Evolutionary conservation across 2,888 invertebrate species (phyloP).

Genomic region (Hypomecis atomaria): DNA sequence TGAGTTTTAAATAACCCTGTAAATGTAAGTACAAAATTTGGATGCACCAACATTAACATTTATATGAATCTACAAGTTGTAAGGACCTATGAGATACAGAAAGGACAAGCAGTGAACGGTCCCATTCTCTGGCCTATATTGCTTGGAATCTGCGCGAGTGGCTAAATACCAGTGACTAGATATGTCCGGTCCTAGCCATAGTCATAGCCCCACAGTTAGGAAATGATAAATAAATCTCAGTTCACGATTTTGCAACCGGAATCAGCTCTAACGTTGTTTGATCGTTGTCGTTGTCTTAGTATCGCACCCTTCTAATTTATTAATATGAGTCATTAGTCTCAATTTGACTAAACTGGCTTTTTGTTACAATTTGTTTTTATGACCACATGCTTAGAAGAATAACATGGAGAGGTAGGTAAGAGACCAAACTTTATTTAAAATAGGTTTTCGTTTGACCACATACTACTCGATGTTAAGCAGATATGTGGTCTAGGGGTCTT

Average conservation of each 20-base stretch:
- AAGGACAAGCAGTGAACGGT: not conserved
- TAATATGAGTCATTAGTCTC: slow-evolving; percentile 11
- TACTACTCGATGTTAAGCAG: too few species aligned
- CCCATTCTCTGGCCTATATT: not conserved
- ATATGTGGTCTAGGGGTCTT: too few species aligned
- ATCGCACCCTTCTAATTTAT: slow-evolving; percentile 12
- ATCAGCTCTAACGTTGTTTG: slow-evolving; percentile 5
- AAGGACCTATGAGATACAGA: too few species aligned
- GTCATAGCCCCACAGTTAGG: slow-evolving; percentile 2
- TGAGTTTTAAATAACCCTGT: too few species aligned
- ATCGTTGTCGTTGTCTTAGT: slow-evolving; percentile 18
- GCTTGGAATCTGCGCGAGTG: not conserved
- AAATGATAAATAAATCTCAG: slow-evolving; percentile 19
- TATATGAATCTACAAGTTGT: too few species aligned
- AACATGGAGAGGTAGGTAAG: too few species aligned
- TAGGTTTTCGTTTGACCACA: too few species aligned
- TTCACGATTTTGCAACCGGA: slow-evolving; percentile 39
- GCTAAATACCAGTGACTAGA: not conserved
- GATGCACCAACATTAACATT: too few species aligned
- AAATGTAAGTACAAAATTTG: too few species aligned
- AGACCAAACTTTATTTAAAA: too few species aligned
- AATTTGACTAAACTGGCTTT: not conserved
- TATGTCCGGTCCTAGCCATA: not conserved
- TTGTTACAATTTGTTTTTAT: not conserved
- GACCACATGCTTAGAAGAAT: too few species aligned